These are phyloP conservation scores for Zapornia atra DNA, from an alignment of 2,113 vertebrate genomes.

Conservation along the genomic window DNA sequence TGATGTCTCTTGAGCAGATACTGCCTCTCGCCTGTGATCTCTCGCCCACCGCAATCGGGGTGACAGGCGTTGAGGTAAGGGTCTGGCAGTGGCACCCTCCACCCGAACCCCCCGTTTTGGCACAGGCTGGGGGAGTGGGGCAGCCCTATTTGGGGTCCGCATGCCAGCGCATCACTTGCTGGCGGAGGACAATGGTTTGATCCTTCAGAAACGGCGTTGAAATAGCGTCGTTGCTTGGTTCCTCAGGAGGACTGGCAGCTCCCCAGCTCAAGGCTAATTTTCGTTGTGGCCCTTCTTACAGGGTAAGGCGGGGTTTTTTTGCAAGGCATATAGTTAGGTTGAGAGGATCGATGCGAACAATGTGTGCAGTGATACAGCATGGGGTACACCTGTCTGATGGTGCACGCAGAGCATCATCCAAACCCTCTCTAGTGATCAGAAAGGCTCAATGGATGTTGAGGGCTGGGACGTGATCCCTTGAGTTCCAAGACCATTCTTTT, in stretches of 20 bases:
- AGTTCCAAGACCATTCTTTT: not conserved
- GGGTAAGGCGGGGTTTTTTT: not conserved
- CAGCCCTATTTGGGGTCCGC: not conserved
- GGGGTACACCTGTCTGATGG: not conserved
- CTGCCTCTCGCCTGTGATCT: conserved; percentile 79
- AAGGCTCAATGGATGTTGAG: not conserved
- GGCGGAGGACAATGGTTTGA: conserved; percentile 26
- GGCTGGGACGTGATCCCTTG: not conserved
- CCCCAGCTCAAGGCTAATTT: conserved; percentile 32
- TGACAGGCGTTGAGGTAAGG: conserved; percentile 80
- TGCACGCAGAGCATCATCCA: not conserved
- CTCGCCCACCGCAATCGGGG: conserved; percentile 75
- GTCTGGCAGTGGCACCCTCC: conserved; percentile 75
- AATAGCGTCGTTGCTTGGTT: not conserved
- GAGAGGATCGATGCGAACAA: not conserved
- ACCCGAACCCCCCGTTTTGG: conserved; percentile 42
- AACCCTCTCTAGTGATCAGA: not conserved
- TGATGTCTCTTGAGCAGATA: conserved; percentile 78
- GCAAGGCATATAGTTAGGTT: not conserved
- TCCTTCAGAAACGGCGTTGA: conserved; percentile 34
- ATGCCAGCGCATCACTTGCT: not conserved
- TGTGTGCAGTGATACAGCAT: not conserved
- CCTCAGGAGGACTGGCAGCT: not conserved
- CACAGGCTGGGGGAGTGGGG: not conserved
- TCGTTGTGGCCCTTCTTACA: not conserved